A percentile compares a stretch with the other conserved stretches of the same genome.
Conservation (phyloP, 2,888 invertebrate genomes). For the Drosophila paramelanica region DNA sequence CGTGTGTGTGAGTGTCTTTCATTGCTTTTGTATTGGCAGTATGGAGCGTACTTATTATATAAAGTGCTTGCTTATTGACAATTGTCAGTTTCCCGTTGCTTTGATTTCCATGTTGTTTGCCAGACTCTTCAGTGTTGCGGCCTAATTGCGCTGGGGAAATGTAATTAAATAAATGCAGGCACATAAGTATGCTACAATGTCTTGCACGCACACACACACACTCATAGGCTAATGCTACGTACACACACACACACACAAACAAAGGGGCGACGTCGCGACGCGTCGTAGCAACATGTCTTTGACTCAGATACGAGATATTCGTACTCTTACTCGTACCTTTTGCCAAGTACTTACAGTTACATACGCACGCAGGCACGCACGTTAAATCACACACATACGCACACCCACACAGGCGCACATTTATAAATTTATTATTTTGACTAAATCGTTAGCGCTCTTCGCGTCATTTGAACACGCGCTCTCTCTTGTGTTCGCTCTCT, state of each 20-base stretch:
- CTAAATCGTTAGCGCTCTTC: slow-evolving; percentile 27
- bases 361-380: slow-evolving; percentile 20
- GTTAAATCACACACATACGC: slow-evolving; percentile 4
- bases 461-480: neutral
- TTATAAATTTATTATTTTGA: slow-evolving; percentile 67
- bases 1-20: slow-evolving; percentile 7
- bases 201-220: slow-evolving; percentile 11
- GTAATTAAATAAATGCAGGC: slow-evolving; percentile 63
- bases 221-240: slow-evolving; percentile 13
- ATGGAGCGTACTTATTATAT: slow-evolving; percentile 67
- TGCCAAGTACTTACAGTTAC: slow-evolving; percentile 21
- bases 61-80: slow-evolving; percentile 57
- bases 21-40: slow-evolving; percentile 37
- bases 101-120: slow-evolving; percentile 41
- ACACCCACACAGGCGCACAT: slow-evolving; percentile 2
- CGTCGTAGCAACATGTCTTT: slow-evolving; percentile 72
- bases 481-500: slow-evolving; percentile 32
- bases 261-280: slow-evolving; percentile 17
- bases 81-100: slow-evolving; percentile 33
- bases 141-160: slow-evolving; percentile 33
- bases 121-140: neutral
- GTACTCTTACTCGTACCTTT: slow-evolving; percentile 26
- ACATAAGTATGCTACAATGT: slow-evolving; percentile 67
- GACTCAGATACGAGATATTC: slow-evolving; percentile 46
- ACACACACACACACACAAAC: slow-evolving; percentile 21